These are phyloP conservation scores for Drosophila suzukii DNA, from an alignment of 1,140 invertebrate species.

Conservation along the genomic window DNA sequence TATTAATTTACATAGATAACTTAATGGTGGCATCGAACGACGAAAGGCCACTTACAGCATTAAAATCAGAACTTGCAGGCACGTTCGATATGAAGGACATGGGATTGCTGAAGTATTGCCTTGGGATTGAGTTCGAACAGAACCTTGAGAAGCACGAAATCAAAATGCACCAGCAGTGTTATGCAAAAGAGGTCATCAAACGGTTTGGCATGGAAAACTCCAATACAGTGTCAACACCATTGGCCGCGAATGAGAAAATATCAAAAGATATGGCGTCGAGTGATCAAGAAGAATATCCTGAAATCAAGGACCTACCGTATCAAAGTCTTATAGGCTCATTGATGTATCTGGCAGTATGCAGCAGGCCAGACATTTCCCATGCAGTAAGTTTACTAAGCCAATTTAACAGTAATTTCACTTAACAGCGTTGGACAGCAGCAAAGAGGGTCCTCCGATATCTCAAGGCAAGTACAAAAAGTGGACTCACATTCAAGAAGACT, in stretches of 20 bases:
- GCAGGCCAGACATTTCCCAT: no score
- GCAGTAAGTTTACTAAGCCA: no score
- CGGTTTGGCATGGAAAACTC: neutral
- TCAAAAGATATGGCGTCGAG: no score
- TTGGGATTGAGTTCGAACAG: neutral
- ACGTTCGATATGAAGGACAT: no score
- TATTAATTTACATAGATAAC: neutral
- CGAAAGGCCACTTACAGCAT: neutral
- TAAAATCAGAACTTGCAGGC: neutral
- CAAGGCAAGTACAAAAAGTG: no score
- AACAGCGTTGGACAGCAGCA: no score
- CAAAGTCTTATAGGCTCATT: slow-evolving; percentile 22
- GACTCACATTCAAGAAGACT: no score
- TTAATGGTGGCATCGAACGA: slow-evolving; percentile 21
- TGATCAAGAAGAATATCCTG: no score
- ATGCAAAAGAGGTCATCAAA: neutral
- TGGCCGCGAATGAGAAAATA: neutral
- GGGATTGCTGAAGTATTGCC: slow-evolving; percentile 18
- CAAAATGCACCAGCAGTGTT: slow-evolving; percentile 1
- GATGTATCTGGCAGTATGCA: neutral
- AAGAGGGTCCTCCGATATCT: no score
- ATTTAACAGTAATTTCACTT: no score
- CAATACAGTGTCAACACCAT: neutral
- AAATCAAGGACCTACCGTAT: neutral
- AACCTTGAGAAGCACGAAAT: neutral